Percentiles rank a stretch among this genome's conserved stretches.
Conservation (phyloP, 2,797 vertebrate species). For the Serranus cabrilla region DNA sequence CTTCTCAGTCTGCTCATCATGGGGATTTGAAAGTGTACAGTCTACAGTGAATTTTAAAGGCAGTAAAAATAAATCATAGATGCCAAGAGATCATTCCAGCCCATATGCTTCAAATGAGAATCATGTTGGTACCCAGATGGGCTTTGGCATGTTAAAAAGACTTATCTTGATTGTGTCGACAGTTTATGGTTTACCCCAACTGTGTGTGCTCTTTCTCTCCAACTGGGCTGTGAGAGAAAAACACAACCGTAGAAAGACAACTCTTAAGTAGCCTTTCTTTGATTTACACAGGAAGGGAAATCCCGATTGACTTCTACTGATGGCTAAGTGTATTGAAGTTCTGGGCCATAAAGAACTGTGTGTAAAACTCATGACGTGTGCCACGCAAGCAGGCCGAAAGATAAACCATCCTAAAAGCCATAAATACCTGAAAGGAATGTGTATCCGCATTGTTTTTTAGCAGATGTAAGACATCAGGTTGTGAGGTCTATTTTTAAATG, state of each 20-base stretch:
- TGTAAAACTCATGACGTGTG: slow-evolving; percentile 40
- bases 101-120: neutral
- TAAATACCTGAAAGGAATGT: neutral
- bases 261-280: slow-evolving; percentile 9
- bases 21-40: slow-evolving; percentile 42
- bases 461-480: neutral
- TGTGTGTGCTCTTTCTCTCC: neutral
- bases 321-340: slow-evolving; percentile 47
- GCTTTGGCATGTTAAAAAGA: neutral
- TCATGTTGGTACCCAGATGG: slow-evolving; percentile 4
- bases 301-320: slow-evolving; percentile 41
- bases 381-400: slow-evolving; percentile 26
- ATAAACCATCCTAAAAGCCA: slow-evolving; percentile 24
- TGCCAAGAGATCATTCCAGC: neutral
- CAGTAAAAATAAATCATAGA: slow-evolving; percentile 24
- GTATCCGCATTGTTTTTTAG: neutral
- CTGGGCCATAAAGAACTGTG: slow-evolving; percentile 53
- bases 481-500: slow-evolving; percentile 42
- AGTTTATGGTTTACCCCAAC: neutral
- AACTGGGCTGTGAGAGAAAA: neutral
- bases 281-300: slow-evolving; percentile 57
- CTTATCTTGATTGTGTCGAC: neutral
- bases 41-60: slow-evolving; percentile 15
- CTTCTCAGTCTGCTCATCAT: slow-evolving; percentile 23
- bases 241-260: slow-evolving; percentile 1